Conservation (phyloP, 2,888 invertebrate species). For the Fissipunctia ypsillon region DNA sequence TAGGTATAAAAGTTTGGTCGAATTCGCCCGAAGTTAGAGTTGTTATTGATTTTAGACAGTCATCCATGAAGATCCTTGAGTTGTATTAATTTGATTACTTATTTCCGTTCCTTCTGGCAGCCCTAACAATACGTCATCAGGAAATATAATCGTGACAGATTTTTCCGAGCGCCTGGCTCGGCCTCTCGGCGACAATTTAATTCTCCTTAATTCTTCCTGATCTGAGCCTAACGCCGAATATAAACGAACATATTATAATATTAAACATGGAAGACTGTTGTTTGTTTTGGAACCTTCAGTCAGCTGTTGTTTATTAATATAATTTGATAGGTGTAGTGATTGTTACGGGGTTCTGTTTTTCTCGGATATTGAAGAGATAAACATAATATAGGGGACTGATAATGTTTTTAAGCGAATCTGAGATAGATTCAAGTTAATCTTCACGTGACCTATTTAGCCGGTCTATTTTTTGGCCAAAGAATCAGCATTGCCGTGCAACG, state of each 20-base stretch:
- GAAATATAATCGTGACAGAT: conserved; percentile 38
- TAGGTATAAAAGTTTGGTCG: no score
- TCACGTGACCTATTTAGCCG: no score
- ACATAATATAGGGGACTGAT: background rate
- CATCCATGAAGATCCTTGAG: no score
- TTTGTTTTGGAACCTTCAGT: conserved; percentile 30
- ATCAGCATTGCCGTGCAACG: no score
- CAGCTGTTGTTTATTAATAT: conserved; percentile 25
- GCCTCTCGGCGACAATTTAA: conserved; percentile 41
- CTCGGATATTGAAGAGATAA: background rate
- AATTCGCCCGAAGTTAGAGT: no score
- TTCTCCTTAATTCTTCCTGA: conserved; percentile 40
- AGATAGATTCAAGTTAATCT: background rate
- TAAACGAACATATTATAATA: conserved; percentile 48
- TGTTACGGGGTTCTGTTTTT: background rate
- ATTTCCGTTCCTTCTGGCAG: background rate
- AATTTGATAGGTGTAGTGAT: conserved; percentile 21
- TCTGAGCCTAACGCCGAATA: conserved; percentile 2
- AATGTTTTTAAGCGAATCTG: background rate
- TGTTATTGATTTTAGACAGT: no score
- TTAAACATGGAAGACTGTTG: conserved; percentile 37
- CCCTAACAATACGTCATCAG: conserved; percentile 27
- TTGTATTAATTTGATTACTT: background rate
- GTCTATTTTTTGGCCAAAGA: no score
- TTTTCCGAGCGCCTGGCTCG: conserved; percentile 40